Evolutionary conservation across 2,888 invertebrate species (phyloP).

Genomic region (Doris montereyensis): DNA sequence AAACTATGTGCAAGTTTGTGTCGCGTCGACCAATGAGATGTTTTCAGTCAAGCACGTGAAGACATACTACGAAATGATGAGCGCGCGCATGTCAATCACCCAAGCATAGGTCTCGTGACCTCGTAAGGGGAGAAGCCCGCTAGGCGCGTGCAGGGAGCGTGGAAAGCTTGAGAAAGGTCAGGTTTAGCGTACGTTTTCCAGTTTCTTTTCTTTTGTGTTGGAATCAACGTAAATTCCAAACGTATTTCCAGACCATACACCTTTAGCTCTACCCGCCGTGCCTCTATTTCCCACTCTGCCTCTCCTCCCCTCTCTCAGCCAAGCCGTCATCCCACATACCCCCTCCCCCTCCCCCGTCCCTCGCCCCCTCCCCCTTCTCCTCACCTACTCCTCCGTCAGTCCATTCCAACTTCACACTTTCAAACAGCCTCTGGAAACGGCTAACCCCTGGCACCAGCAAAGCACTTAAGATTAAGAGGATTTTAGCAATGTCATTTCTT

Average conservation of each 20-base stretch:
- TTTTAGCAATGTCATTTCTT: too few relatives aligned
- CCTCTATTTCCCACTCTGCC: background rate
- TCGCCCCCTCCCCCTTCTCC: background rate
- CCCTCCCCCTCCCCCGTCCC: background rate
- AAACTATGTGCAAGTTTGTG: too few relatives aligned
- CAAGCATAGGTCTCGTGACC: conserved; percentile 15
- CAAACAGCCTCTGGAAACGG: too few relatives aligned
- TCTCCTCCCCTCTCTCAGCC: conserved; percentile 4
- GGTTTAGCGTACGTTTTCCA: background rate
- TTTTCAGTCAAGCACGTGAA: too few relatives aligned
- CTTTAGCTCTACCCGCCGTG: background rate
- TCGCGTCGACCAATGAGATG: too few relatives aligned
- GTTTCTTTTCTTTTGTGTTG: background rate
- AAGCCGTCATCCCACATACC: too few relatives aligned
- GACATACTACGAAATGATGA: conserved; percentile 1
- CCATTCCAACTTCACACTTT: background rate
- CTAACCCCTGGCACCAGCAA: too few relatives aligned
- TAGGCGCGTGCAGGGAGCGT: conserved; percentile 37
- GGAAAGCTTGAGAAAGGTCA: conserved; percentile 32
- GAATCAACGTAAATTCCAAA: too few relatives aligned
- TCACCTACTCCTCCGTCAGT: background rate
- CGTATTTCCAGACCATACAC: too few relatives aligned
- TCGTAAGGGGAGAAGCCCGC: background rate
- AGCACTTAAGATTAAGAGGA: too few relatives aligned
- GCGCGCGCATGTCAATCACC: conserved; percentile 13